Evolutionary conservation across 2,888 invertebrate species (phyloP), one percentile per base, ranked within the genome.

Genomic region (Allygus modestus): DNA sequence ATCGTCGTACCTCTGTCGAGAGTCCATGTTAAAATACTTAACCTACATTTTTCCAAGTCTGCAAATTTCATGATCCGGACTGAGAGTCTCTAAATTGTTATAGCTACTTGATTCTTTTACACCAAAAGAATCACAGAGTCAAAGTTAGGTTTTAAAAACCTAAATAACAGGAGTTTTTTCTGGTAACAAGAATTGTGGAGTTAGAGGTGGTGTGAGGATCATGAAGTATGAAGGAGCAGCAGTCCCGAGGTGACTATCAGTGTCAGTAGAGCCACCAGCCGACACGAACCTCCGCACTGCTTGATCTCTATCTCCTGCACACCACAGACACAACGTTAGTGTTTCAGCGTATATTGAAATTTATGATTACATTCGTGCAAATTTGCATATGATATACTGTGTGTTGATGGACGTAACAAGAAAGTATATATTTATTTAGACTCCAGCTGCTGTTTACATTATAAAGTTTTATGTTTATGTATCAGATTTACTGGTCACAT

Each of bases 241-340:
- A 84, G 69, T 17, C 84, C 71, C 43, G 85, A 43, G 11, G 85
- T 46, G 11, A 86, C 51, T 43, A 86, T 75, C 20, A 85, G 82
- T 26, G 85, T 61, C 61, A 85, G 61, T n/a, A 84, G 46, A 61
- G 85, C 84, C 11, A 83, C 84, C 43, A 82, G 51, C 51, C 85
- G 58, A 5, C 51, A 54, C 82, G 89, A 88, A 87, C 93, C 92
- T 1, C 94, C 94, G 89, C 94, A 94, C 37, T 94, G 92, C 87
- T 92, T 92, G 87, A 94, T 94, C 89, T 94, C 94, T 87, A 93
- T 94, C 91, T 94, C 94, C 94, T 94, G 89, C 7, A 23, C 20
- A 54, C 20, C 20, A n/a, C 20, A 54, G 7, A 54, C 28, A 23
- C 46, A 37, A 37, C 37, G 37, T 37, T 37, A n/a, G n/a, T n/a